Conservation (phyloP, 2,113 vertebrate genomes). For the Coregonus clupeaformis region DNA sequence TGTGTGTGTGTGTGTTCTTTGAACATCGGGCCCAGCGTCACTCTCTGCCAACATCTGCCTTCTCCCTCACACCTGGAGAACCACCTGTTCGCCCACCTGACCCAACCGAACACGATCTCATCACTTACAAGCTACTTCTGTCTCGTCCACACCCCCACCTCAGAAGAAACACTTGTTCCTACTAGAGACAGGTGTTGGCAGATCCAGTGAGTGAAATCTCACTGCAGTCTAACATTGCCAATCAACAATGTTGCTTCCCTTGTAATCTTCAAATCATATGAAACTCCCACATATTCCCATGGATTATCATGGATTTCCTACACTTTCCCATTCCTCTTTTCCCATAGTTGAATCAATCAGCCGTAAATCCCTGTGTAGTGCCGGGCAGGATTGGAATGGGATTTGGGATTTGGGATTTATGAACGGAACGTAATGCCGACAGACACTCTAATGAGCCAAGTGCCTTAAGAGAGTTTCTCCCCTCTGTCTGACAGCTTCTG, state of each 20-base stretch:
- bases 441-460: background rate
- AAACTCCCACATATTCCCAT: background rate
- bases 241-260: background rate
- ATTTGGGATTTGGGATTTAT: background rate
- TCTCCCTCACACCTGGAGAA: constrained; percentile 1
- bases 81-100: constrained; percentile 5
- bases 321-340: background rate
- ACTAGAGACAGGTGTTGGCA: background rate
- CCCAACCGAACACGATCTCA: background rate
- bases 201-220: background rate
- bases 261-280: background rate
- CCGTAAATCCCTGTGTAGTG: background rate
- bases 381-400: background rate
- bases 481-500: background rate
- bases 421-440: background rate
- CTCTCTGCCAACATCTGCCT: too few relatives aligned
- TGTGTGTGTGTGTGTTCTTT: too few relatives aligned
- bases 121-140: too few relatives aligned
- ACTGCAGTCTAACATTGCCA: background rate
- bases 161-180: too few relatives aligned
- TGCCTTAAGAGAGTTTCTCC: background rate
- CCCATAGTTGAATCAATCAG: background rate
- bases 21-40: too few relatives aligned
- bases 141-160: background rate
- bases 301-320: background rate